Evolutionary conservation across 2,888 invertebrate genomes (phyloP).

Genomic region (Tuta absoluta): DNA sequence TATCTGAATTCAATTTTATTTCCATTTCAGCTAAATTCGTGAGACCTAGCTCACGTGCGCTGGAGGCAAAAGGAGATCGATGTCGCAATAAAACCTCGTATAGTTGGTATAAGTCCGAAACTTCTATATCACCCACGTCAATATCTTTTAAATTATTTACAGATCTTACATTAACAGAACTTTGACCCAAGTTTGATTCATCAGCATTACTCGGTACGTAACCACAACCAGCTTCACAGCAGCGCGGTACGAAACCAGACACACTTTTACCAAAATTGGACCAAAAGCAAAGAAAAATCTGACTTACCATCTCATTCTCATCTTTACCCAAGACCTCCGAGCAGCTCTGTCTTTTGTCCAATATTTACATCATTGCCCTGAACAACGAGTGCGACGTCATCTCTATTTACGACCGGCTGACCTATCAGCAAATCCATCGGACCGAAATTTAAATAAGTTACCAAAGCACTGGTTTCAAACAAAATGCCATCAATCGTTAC

Average conservation of each 20-base stretch:
- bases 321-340: background rate
- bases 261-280: background rate
- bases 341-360: background rate
- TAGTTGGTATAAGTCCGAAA: background rate
- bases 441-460: background rate
- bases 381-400: background rate
- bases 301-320: background rate
- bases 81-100: background rate
- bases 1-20: constrained; percentile 19
- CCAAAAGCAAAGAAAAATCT: constrained; percentile 3
- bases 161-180: no score
- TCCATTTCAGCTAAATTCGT: constrained; percentile 16
- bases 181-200: no score
- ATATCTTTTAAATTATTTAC: background rate
- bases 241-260: background rate
- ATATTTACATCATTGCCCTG: background rate
- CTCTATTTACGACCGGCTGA: background rate
- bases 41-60: background rate
- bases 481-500: background rate
- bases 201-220: background rate
- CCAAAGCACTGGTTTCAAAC: background rate
- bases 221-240: background rate
- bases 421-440: background rate
- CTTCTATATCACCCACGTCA: background rate
- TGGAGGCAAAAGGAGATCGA: background rate